Conservation (phyloP, 2,888 invertebrate species). For the Belgica antarctica region DNA sequence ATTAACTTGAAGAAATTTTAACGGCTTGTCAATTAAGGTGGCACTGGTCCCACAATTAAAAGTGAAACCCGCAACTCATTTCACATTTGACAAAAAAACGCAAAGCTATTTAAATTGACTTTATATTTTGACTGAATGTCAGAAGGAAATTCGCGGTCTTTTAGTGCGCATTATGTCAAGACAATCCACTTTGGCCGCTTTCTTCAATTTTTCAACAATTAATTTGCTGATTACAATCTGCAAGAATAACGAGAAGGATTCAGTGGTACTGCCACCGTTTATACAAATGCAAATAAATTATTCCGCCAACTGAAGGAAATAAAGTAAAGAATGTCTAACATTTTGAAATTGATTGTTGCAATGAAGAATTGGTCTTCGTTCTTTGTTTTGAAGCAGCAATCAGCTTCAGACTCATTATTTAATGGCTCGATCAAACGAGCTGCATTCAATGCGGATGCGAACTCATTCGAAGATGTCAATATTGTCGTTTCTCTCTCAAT, state of each 20-base stretch:
- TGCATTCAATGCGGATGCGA: constrained; percentile 26
- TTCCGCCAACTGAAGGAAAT: neutral
- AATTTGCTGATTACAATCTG: constrained; percentile 5
- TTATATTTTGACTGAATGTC: no score
- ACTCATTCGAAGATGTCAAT: constrained; percentile 31
- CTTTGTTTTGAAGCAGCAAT: neutral
- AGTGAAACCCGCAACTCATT: constrained; percentile 2
- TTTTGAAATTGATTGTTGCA: constrained; percentile 12
- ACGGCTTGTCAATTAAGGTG: no score
- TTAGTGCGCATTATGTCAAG: neutral
- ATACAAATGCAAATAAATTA: constrained; percentile 33
- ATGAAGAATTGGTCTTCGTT: neutral
- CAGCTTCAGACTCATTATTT: constrained; percentile 13
- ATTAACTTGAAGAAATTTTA: no score
- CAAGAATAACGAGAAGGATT: neutral
- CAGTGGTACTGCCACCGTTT: neutral
- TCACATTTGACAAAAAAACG: neutral
- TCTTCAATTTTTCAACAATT: no score
- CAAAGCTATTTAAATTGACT: neutral
- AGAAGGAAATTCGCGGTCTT: no score
- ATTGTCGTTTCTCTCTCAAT: constrained; percentile 20
- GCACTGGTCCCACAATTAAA: no score
- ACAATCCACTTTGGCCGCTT: neutral
- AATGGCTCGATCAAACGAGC: constrained; percentile 27
- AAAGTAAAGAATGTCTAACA: constrained; percentile 23